These are phyloP conservation scores for Bothrops jararaca DNA, from an alignment of 2,113 vertebrate genomes.

Conservation along the genomic window DNA sequence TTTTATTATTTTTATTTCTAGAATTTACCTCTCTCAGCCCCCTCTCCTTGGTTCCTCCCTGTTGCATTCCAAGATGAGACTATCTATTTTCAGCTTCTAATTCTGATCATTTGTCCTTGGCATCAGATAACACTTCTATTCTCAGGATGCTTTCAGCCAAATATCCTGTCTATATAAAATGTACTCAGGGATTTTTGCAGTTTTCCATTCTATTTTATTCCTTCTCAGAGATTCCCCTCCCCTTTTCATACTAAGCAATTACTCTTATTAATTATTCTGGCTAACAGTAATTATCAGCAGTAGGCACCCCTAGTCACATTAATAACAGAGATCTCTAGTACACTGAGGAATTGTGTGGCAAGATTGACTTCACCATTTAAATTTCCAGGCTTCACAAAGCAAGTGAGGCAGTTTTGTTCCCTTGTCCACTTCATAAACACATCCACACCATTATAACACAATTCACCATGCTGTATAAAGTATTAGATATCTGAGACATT, in stretches of 20 bases:
- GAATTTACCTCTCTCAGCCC: slow-evolving; percentile 31
- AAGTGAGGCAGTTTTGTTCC: slow-evolving; percentile 55
- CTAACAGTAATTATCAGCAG: slow-evolving; percentile 81
- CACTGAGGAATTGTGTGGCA: slow-evolving; percentile 73
- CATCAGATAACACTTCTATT: slow-evolving; percentile 69
- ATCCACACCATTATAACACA: neutral
- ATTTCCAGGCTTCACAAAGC: slow-evolving; percentile 56
- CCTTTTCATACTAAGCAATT: slow-evolving; percentile 76
- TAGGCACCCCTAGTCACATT: slow-evolving; percentile 76
- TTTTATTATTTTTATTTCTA: slow-evolving; percentile 43
- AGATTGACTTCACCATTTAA: slow-evolving; percentile 61
- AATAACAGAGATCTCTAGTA: slow-evolving; percentile 78
- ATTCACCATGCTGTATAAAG: neutral
- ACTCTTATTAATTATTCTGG: slow-evolving; percentile 83
- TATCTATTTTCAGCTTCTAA: slow-evolving; percentile 55
- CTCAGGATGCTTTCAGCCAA: slow-evolving; percentile 72
- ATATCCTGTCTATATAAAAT: slow-evolving; percentile 75
- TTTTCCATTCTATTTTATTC: slow-evolving; percentile 70
- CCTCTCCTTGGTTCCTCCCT: slow-evolving; percentile 27
- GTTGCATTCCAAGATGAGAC: slow-evolving; percentile 51
- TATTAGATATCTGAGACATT: neutral
- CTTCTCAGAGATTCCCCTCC: slow-evolving; percentile 74
- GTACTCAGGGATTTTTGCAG: slow-evolving; percentile 69
- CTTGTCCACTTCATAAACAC: neutral
- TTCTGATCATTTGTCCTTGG: slow-evolving; percentile 75